A percentile compares a stretch with the other conserved stretches of the same genome.
Evolutionary conservation across 2,113 vertebrate species (phyloP).

Genomic region (Perccottus glenii): DNA sequence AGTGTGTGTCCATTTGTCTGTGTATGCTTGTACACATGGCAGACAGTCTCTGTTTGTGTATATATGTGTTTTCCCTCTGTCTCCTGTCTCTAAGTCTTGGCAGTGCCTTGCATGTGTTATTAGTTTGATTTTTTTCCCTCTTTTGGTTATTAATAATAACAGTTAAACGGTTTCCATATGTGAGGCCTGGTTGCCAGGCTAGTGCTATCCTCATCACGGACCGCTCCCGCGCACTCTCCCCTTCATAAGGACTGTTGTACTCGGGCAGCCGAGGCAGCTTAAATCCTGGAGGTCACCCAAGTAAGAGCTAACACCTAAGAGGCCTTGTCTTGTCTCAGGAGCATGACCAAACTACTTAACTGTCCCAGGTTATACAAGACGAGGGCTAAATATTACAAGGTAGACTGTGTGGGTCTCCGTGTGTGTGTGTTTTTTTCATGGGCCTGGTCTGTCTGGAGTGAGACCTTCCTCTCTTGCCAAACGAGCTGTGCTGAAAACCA

Average conservation of each 20-base stretch:
- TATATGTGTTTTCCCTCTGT: constrained; percentile 73
- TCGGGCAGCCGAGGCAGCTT: constrained; percentile 40
- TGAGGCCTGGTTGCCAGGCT: constrained; percentile 72
- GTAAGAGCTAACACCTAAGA: constrained; percentile 51
- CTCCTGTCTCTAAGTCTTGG: constrained; percentile 69
- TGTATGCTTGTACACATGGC: constrained; percentile 53
- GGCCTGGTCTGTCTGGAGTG: constrained; percentile 74
- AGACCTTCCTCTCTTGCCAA: constrained; percentile 77
- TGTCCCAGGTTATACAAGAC: constrained; percentile 52
- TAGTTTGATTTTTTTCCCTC: constrained; percentile 67
- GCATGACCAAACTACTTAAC: constrained; percentile 55
- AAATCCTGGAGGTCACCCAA: constrained; percentile 54
- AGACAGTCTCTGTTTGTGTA: constrained; percentile 69
- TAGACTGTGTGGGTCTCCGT: constrained; percentile 38
- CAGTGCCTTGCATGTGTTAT: constrained; percentile 75
- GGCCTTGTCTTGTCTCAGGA: constrained; percentile 44
- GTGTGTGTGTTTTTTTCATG: constrained; percentile 63
- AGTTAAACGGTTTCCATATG: constrained; percentile 83
- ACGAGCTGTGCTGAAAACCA: constrained; percentile 77
- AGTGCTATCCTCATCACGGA: constrained; percentile 70
- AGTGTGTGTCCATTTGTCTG: constrained; percentile 35
- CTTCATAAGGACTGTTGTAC: constrained; percentile 31
- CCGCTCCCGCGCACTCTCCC: constrained; percentile 34
- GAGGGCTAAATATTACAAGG: constrained; percentile 59
- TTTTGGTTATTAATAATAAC: constrained; percentile 82